Percentiles rank a stretch among this genome's conserved stretches.
These are phyloP conservation scores for Hiodon alosoides DNA, from an alignment of 2,113 vertebrate genomes.

Conservation along the genomic window DNA sequence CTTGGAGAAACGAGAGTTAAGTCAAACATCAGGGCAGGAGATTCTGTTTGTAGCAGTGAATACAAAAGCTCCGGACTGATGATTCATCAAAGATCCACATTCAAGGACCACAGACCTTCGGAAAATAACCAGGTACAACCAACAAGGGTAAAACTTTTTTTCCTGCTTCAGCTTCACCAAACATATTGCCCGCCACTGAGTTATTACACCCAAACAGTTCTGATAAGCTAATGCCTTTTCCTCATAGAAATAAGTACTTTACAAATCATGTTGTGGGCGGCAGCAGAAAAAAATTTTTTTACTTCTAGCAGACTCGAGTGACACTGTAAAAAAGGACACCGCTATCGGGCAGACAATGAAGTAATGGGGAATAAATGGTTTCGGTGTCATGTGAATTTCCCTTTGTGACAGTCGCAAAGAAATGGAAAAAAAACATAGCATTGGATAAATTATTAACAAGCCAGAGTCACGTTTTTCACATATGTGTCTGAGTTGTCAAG, in stretches of 20 bases:
- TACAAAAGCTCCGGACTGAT: neutral
- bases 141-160: too few species aligned
- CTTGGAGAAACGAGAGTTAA: neutral
- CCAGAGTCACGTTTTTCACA: too few species aligned
- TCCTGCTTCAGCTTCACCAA: too few species aligned
- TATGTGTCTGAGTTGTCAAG: too few species aligned
- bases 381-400: neutral
- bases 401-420: neutral
- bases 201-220: neutral
- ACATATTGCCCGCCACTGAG: neutral
- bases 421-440: neutral
- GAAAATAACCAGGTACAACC: neutral
- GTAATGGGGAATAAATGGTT: slow-evolving; percentile 13
- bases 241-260: neutral
- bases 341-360: neutral
- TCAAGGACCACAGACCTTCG: neutral
- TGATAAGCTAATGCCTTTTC: neutral
- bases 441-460: neutral
- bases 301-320: neutral
- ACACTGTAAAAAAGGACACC: neutral
- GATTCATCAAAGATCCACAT: neutral
- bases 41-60: neutral
- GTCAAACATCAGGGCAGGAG: neutral
- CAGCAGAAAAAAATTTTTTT: neutral
- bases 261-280: neutral